phyloP scores from a whole-genome alignment of 23 tunicate genomes.

The Aplidium turbinatum region DNA sequence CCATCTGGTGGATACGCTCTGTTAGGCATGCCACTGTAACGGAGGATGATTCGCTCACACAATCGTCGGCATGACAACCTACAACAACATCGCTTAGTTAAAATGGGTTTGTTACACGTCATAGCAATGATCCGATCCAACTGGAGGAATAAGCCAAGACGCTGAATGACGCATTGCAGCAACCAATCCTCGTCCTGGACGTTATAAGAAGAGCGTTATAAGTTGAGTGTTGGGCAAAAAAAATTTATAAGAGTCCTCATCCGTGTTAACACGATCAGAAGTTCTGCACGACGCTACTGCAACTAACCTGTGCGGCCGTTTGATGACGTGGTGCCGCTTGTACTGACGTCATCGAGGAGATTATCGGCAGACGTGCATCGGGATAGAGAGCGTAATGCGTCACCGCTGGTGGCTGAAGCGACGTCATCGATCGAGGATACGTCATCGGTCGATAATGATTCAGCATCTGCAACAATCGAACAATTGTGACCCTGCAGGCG shows the following conservation, averaged over 20 bases:
- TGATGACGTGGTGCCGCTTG: background rate
- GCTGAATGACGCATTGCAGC: too few species aligned
- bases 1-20: slow-evolving; percentile 88
- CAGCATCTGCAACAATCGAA: slow-evolving; percentile 22
- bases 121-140: too few species aligned
- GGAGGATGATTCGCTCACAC: slow-evolving; percentile 70
- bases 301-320: background rate
- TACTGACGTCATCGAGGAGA: slow-evolving; percentile 46
- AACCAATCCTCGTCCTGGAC: too few species aligned
- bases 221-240: too few species aligned
- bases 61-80: slow-evolving; percentile 57
- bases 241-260: background rate
- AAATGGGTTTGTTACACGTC: too few species aligned
- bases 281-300: background rate
- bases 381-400: slow-evolving; percentile 30
- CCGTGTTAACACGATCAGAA: background rate
- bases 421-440: slow-evolving; percentile 67
- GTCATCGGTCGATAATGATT: slow-evolving; percentile 59
- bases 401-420: slow-evolving; percentile 45
- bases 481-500: background rate
- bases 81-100: too few species aligned
- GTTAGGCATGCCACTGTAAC: slow-evolving; percentile 91
- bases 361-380: slow-evolving; percentile 79
- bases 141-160: too few species aligned
- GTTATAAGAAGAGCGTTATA: too few species aligned